A percentile compares a stretch with the other conserved stretches of the same genome.
These are phyloP conservation scores for Poecile atricapillus DNA, from an alignment of 2,113 vertebrate genomes.

Conservation along the genomic window DNA sequence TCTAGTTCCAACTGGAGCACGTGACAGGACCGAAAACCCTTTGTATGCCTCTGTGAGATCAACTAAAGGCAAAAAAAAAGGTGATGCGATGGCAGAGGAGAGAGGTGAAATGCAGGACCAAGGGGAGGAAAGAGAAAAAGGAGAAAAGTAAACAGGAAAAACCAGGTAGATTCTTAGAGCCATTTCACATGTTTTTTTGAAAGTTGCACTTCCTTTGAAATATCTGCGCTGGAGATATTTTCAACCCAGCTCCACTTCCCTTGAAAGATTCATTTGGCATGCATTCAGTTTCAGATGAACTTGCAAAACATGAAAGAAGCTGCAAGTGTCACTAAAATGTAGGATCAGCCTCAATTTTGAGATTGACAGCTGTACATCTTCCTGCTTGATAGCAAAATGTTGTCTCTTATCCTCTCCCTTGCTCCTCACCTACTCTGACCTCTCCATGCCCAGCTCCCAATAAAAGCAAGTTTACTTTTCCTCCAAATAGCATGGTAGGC, in stretches of 20 bases:
- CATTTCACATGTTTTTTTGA: not conserved
- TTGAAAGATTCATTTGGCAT: conserved; percentile 40
- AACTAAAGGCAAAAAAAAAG: not conserved
- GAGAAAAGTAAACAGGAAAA: not conserved
- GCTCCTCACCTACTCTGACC: not conserved
- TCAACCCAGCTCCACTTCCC: not conserved
- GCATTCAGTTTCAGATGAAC: not conserved
- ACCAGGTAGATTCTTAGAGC: conserved; percentile 23
- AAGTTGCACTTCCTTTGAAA: conserved; percentile 40
- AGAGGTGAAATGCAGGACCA: not conserved
- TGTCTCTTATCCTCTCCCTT: not conserved
- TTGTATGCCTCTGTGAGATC: not conserved
- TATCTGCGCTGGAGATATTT: conserved; percentile 14
- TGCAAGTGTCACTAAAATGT: not conserved
- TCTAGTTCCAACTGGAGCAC: conserved; percentile 11
- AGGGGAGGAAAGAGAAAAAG: not conserved
- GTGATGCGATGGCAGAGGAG: not conserved
- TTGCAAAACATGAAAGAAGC: conserved; percentile 18
- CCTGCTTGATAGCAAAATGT: not conserved
- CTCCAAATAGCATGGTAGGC: not conserved
- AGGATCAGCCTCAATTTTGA: not conserved
- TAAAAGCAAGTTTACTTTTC: not conserved
- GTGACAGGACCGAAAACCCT: not conserved
- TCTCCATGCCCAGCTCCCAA: not conserved
- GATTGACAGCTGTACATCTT: not conserved